A percentile compares a stretch with the other conserved stretches of the same genome.
These are phyloP conservation scores for Drosophila subsilvestris DNA, from an alignment of 2,888 invertebrate genomes.

Conservation along the genomic window DNA sequence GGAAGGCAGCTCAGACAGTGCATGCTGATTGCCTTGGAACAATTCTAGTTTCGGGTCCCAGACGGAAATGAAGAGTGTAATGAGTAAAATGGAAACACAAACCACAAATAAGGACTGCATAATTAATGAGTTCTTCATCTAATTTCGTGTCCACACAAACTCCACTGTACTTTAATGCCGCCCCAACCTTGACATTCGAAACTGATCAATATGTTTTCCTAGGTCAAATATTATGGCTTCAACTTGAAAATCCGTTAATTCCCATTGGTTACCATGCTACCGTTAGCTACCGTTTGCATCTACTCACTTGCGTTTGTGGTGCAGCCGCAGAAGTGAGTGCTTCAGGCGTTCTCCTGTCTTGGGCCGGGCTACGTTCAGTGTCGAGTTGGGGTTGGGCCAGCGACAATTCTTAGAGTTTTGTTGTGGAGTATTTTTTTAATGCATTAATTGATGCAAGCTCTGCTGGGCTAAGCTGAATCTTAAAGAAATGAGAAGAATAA, in stretches of 20 bases:
- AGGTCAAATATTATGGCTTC: conserved; percentile 5
- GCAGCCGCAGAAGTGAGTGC: conserved; percentile 12
- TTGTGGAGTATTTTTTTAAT: neutral
- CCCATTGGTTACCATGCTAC: neutral
- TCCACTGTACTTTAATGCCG: conserved; percentile 15
- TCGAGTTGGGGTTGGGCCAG: conserved; percentile 21
- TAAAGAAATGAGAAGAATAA: neutral
- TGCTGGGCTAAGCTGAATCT: no score
- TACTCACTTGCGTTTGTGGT: conserved; percentile 42
- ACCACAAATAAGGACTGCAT: conserved; percentile 26
- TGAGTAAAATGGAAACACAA: conserved; percentile 37
- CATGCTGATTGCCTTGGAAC: conserved; percentile 24
- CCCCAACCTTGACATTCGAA: conserved; percentile 29
- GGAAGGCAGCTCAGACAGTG: conserved; percentile 8
- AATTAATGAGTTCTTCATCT: conserved; percentile 20
- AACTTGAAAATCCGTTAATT: conserved; percentile 15
- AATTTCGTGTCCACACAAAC: neutral
- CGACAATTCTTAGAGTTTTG: conserved; percentile 4
- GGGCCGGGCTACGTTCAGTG: neutral
- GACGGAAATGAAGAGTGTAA: conserved; percentile 41
- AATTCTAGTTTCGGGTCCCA: conserved; percentile 12
- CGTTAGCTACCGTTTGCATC: conserved; percentile 16
- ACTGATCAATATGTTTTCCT: conserved; percentile 25
- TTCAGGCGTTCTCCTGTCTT: conserved; percentile 1
- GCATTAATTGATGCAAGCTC: neutral